Evolutionary conservation across 2,888 invertebrate genomes (phyloP), one percentile per base, ranked within the genome.

Genomic region (Melieria crassipennis): DNA sequence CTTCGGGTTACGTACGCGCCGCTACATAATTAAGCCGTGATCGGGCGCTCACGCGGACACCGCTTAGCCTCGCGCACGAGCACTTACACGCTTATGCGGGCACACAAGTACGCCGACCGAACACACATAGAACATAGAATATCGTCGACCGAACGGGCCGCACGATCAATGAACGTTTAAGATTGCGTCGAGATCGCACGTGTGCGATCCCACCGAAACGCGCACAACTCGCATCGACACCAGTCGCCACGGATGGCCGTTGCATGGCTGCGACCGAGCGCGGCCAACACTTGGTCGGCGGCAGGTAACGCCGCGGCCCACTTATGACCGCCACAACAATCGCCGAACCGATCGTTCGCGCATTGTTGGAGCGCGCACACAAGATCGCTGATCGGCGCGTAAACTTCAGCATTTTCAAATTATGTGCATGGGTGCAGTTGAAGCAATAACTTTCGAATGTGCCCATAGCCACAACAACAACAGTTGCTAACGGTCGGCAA

Each of bases 391-490:
- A 57, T 57, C 57, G 57, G 9, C 10, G 45, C 45, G 13, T 45
- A 61, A 61, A 61, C 61, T 61, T 61, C 61, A 46, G 61, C 61
- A 61, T 61, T 61, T 61, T 46, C 42, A 57, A 52, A 58, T 58
- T 5, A 30, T 16, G 58, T 58, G 58, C 30, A 58, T 13, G 10
- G 58, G 58, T 42, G 58, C 58, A 58, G 42, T 30, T 13, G 58
- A n/a, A 71, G 71, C 63, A 63, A 67, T 71, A 71, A 67, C 71
- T 71, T 71, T 71, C 67, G 63, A 67, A 61, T 61, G 45, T 9
- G n/a, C 42, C 16, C 50, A 50, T 10, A 3, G 50, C 9, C 9
- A 52, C 11, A 11, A 7, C 11, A 52, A 11, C 6, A 45, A n/a
- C 61, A 5, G 13, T 10, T 13, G 9, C 13, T 10, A 9, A 43